Percentiles rank a stretch among this genome's conserved stretches.
Evolutionary conservation across 2,113 vertebrate genomes (phyloP).

Genomic region (Spea multiplicata): DNA sequence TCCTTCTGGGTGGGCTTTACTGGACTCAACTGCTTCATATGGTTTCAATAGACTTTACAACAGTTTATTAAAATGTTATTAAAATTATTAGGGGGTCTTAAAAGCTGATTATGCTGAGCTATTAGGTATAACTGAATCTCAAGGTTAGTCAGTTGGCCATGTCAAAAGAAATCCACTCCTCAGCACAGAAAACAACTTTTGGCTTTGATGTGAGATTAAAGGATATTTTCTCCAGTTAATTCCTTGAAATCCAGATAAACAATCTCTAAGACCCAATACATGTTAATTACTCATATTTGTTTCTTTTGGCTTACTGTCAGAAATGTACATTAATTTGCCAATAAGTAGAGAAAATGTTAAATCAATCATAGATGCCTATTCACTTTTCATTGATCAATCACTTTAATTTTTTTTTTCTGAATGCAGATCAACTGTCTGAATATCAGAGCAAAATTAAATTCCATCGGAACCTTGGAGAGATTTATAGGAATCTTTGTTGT

Average conservation of each 20-base stretch:
- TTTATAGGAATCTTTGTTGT: too few relatives aligned
- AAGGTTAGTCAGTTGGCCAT: conserved; percentile 48
- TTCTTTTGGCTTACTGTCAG: conserved; percentile 52
- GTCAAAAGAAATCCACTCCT: conserved; percentile 63
- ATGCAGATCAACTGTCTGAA: too few relatives aligned
- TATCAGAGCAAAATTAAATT: too few relatives aligned
- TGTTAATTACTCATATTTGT: conserved; percentile 62
- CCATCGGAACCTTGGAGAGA: too few relatives aligned
- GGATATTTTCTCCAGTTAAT: conserved; percentile 63
- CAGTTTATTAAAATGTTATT: too few relatives aligned
- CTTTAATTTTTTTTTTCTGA: too few relatives aligned
- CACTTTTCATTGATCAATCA: too few relatives aligned
- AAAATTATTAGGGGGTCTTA: neutral
- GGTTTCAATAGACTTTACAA: too few relatives aligned
- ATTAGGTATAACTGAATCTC: conserved; percentile 57
- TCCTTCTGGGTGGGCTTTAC: too few relatives aligned
- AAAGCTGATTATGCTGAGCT: conserved; percentile 56
- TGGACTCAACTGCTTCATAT: too few relatives aligned
- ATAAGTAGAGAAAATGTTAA: conserved; percentile 52
- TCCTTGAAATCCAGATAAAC: conserved; percentile 67
- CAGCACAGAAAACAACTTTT: conserved; percentile 61
- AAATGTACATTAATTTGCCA: conserved; percentile 52
- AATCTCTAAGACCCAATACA: conserved; percentile 57
- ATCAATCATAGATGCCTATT: too few relatives aligned
- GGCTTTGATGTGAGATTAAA: conserved; percentile 65